Percentiles rank a stretch among this genome's conserved stretches.
Conservation (phyloP, 2,797 vertebrate genomes). For the Setipinna tenuifilis region DNA sequence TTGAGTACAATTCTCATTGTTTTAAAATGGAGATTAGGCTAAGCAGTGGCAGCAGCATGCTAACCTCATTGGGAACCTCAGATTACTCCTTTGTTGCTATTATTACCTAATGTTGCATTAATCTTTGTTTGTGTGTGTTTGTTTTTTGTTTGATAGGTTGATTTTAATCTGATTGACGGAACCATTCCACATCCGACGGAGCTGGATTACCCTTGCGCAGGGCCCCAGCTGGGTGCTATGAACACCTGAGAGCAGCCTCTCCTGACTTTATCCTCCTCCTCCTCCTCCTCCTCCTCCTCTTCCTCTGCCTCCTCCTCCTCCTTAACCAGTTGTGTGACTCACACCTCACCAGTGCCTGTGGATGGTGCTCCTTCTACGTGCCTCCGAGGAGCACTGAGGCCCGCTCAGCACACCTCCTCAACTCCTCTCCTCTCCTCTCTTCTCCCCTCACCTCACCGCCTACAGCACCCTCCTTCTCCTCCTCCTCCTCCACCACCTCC, state of each 20-base stretch:
- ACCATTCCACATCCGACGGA: not conserved
- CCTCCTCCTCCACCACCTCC: no score
- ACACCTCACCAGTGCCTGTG: constrained; percentile 38
- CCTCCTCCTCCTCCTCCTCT: constrained; percentile 21
- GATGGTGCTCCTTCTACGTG: constrained; percentile 60
- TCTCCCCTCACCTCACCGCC: constrained; percentile 26
- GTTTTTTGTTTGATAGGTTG: constrained; percentile 52
- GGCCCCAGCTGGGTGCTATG: constrained; percentile 51
- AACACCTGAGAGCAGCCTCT: constrained; percentile 44
- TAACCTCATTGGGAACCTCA: not conserved
- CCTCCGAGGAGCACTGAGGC: constrained; percentile 64
- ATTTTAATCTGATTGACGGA: constrained; percentile 20
- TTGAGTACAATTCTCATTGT: not conserved
- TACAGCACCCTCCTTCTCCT: not conserved
- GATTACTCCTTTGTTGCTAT: not conserved
- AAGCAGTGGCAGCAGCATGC: not conserved
- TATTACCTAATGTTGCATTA: constrained; percentile 12
- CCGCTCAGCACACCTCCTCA: constrained; percentile 48
- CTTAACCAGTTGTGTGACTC: constrained; percentile 34
- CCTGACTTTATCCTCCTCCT: constrained; percentile 28
- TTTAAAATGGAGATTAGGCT: not conserved
- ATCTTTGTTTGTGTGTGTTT: constrained; percentile 10
- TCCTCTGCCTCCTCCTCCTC: constrained; percentile 20
- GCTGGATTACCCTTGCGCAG: constrained; percentile 39
- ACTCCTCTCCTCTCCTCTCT: constrained; percentile 29